phyloP scores from a whole-genome alignment of 1,140 invertebrate species.

The Drosophila equinoxialis region DNA sequence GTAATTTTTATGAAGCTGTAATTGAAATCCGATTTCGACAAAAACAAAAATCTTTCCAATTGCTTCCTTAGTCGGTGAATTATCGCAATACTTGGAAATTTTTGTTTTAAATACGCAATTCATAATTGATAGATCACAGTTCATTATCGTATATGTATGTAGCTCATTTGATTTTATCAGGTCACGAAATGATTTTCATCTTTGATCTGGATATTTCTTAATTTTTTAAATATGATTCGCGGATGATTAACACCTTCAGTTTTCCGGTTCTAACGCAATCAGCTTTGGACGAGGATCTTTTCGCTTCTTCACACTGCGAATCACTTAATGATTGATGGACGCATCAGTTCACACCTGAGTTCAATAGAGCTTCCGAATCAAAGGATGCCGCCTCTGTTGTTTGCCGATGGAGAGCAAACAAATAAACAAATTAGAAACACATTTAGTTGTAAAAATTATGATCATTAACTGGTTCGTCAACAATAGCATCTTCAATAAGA shows the following conservation, averaged over 20 bases:
- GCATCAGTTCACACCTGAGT: slow-evolving; percentile 60
- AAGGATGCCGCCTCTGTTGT: slow-evolving; percentile 44
- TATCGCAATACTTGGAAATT: too few relatives aligned
- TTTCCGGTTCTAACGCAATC: slow-evolving; percentile 7
- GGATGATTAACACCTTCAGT: slow-evolving; percentile 66
- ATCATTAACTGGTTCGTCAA: slow-evolving; percentile 48
- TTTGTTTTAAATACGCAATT: too few relatives aligned
- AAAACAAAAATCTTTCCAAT: too few relatives aligned
- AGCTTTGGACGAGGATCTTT: not conserved
- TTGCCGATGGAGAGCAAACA: slow-evolving; percentile 37
- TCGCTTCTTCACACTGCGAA: not conserved
- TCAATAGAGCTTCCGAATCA: slow-evolving; percentile 62
- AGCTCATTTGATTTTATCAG: slow-evolving; percentile 62
- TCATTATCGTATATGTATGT: slow-evolving; percentile 44
- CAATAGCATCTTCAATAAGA: not conserved
- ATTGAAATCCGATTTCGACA: too few relatives aligned
- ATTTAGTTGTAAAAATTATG: slow-evolving; percentile 55
- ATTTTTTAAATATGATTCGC: slow-evolving; percentile 43
- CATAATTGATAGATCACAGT: slow-evolving; percentile 48
- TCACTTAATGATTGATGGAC: slow-evolving; percentile 23
- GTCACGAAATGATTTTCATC: slow-evolving; percentile 32
- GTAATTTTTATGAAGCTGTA: too few relatives aligned
- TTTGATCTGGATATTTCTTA: slow-evolving; percentile 54
- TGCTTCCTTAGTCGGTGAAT: too few relatives aligned
- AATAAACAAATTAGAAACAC: slow-evolving; percentile 61